These are phyloP conservation scores for Petrocephalus sullivani DNA, from an alignment of 2,797 vertebrate genomes.

Conservation along the genomic window DNA sequence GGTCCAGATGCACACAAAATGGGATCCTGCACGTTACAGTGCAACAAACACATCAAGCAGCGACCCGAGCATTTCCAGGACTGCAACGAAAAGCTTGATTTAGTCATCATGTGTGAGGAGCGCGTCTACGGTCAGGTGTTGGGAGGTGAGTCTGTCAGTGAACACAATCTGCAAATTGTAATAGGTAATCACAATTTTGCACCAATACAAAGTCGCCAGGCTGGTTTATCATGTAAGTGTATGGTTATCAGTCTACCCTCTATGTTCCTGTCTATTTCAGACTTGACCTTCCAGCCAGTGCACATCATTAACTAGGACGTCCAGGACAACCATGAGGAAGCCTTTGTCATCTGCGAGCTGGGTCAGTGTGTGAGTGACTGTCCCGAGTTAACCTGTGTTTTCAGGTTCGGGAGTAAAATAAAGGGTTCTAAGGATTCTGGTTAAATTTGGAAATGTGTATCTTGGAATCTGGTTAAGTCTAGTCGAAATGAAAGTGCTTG, in stretches of 20 bases:
- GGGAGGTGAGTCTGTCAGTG: slow-evolving; percentile 74
- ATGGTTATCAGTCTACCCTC: not conserved
- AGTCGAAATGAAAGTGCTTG: not conserved
- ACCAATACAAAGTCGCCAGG: not conserved
- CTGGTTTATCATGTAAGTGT: not conserved
- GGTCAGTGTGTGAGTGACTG: slow-evolving; percentile 91
- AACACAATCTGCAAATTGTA: not conserved
- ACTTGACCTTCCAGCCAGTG: slow-evolving; percentile 87
- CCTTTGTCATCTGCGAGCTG: slow-evolving; percentile 96
- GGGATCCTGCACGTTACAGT: slow-evolving; percentile 95
- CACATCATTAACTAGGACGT: slow-evolving; percentile 98
- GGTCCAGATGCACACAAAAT: slow-evolving; percentile 91
- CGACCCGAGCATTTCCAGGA: slow-evolving; percentile 91
- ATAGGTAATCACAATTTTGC: not conserved
- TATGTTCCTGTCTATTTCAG: slow-evolving; percentile 47
- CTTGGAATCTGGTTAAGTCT: not conserved
- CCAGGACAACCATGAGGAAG: slow-evolving; percentile 97
- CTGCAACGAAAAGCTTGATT: slow-evolving; percentile 90
- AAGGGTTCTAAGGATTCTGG: not conserved
- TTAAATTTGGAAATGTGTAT: not conserved
- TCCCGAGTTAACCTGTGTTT: not conserved
- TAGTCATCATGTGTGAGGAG: slow-evolving; percentile 96
- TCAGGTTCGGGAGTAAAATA: too few relatives aligned
- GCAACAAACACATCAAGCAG: slow-evolving; percentile 93
- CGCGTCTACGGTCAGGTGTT: slow-evolving; percentile 96